Base-by-base conservation (phyloP, 2,113 vertebrate genomes). In the Eretmochelys imbricata region DNA sequence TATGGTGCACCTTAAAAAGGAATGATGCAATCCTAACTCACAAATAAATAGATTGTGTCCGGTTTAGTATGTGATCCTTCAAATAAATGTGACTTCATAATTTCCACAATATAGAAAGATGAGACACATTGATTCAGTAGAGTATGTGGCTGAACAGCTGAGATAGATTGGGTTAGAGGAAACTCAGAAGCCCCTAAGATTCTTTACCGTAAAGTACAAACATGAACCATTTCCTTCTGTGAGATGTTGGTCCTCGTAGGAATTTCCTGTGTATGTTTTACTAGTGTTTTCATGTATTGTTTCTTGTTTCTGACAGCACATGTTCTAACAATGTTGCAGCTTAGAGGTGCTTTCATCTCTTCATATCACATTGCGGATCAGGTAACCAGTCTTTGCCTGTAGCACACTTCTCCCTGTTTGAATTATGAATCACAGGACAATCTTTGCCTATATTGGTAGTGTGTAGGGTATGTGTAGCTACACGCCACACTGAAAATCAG, bases 191-290 rank as follows among this genome's bases (percentile, higher is more conserved):
- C 80, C 86, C 90, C 42, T 51, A 85, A 82, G 59, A 85, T 49
- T 17, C 6, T n/a, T 91, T 91, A 31, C 49, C 4, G 16, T 89
- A 48, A 80, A 92, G 85, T 27, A 72, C 35, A 94, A 96, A 95
- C 19, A 72, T 14, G 11, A 94, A 55, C 78, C 89, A 35, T 42
- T 27, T 89, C 31, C 35, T 94, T 81, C 89, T 0, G 0, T 38
- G 87, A 78, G 90, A 85, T 31, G 89, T 27, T 3, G 17, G 7
- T 88, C 10, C 1, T 82, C 80, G 17, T 0, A 2, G 90, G 19
- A 42, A 72, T n/a, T 93, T 97, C 90, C 84, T 55, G 42, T 85
- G 89, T 55, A 80, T 85, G 27, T 89, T 96, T 89, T 94, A 17
- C 62, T 80, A 82, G 25, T 51, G 4, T 87, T 90, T 90, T 76